Evolutionary conservation across 2,888 invertebrate species (phyloP), one percentile per base, ranked within the genome.

Genomic region (Balanococcus diminutus): DNA sequence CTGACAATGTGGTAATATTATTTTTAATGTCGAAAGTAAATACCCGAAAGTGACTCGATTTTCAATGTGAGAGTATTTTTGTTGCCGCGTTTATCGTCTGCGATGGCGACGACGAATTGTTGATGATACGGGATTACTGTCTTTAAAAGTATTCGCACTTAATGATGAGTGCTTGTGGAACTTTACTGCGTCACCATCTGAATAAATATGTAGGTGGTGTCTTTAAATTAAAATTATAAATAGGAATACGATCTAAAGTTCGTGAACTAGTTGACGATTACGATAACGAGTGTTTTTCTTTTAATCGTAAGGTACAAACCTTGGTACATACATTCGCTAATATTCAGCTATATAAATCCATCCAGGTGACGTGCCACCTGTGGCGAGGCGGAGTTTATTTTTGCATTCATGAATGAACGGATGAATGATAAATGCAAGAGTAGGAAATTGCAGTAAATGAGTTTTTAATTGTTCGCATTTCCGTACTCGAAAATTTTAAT

Each of bases 1-100:
- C 32, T 19, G 75, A 75, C 75, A 75, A 32, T 75, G 75, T 75
- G 75, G 75, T 36, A 67, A 67, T 11, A 75, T 75, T 32, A 75
- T n/a, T 75, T 61, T 32, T n/a, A 16, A 32, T 28, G 75, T 75
- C 25, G 75, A 75, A 75, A 75, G 75, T 75, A 51, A n/a, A 4
- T 8, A 11, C 14, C 0, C 14, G 16, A 42, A 51, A 19, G 19
- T 8, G 51, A 51, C 19, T 19, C 19, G 4, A n/a, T n/a, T 5
- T 51, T 51, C 51, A 51, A 19, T 51, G 51, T 51, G 51, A 51
- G 51, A 19, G 51, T 51, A n/a, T 8, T 42, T 42, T 16, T 11
- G 42, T 19, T 19, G n/a, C 19, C 19, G n/a, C 9, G 19, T 51
- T 51, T 51, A 51, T 51, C 19, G 42, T 42, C 16, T 42, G 42